phyloP scores from a whole-genome alignment of 2,797 vertebrate species.

The Sphenodon punctatus region DNA sequence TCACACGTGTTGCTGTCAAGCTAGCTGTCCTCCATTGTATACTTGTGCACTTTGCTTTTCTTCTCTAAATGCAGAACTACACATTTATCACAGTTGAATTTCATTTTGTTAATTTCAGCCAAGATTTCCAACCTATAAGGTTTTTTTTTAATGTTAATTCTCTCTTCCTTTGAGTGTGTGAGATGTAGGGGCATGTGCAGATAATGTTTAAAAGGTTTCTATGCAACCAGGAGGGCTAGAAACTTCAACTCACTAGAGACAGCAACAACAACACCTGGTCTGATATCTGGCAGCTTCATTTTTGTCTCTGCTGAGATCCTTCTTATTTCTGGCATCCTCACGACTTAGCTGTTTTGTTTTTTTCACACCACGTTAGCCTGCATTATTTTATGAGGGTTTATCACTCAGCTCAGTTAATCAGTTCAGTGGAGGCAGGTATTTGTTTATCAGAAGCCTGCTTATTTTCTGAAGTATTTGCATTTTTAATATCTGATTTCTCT shows the following conservation, averaged over 20 bases:
- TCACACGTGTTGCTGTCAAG: too few species aligned
- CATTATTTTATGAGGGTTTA: constrained; percentile 9
- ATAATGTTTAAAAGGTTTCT: too few species aligned
- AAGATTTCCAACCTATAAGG: too few species aligned
- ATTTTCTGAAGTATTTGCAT: constrained; percentile 15
- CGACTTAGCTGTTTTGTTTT: neutral
- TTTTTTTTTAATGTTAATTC: too few species aligned
- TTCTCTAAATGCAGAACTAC: too few species aligned
- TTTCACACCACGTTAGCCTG: constrained; percentile 5
- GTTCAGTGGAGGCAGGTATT: constrained; percentile 9
- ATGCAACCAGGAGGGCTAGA: too few species aligned
- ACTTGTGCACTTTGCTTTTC: too few species aligned
- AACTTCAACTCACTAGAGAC: neutral
- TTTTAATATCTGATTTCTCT: constrained; percentile 37
- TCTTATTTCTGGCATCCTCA: neutral
- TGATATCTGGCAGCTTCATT: neutral
- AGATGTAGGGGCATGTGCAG: too few species aligned
- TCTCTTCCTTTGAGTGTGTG: too few species aligned
- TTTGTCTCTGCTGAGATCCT: neutral
- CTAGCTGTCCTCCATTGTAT: too few species aligned
- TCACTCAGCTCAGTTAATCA: constrained; percentile 21
- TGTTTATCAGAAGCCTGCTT: constrained; percentile 19
- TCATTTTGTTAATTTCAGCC: too few species aligned
- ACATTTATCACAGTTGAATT: too few species aligned
- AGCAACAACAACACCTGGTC: neutral